Base-by-base conservation (phyloP, 2,113 vertebrate genomes). In the Strix aluco region DNA sequence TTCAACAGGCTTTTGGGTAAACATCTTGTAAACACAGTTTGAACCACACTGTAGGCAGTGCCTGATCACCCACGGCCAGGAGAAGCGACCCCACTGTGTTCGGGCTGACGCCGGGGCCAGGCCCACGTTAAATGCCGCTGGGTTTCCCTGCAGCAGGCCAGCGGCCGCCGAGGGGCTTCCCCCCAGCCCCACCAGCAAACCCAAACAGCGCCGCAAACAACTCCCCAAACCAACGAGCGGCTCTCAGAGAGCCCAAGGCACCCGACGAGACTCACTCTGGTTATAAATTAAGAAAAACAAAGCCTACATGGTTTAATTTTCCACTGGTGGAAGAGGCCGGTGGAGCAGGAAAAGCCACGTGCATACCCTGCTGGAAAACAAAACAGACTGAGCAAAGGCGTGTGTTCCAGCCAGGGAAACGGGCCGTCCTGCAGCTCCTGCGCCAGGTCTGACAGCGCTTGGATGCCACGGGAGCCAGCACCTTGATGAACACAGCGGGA, bases 361-460 rank as follows among this genome's bases (percentile, higher is more conserved):
- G 36, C 2, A 1, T 5, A 14, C 7, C 29, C 44, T 47, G 57
- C 38, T 0, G 1, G 27, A 12, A 71, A 74, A 61, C 27, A 2
- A 23, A n/a, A 3, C 13, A 8, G 74, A 58, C 32, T 3, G 22
- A n/a, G 61, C 42, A 44, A 77, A 73, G 49, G 26, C 49, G 5
- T 1, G 3, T 1, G 55, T 5, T 8, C 47, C 0, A 2, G 40
- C 17, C 5, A 1, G 26, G 52, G 34, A 52, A 81, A 65, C 0
- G 2, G 72, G 61, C 27, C 0, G 1, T 6, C 26, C 44, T 11
- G 42, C 3, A 1, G 34, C 55, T 40, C 58, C 36, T 3, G 5
- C 1, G 27, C 7, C 29, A 38, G 27, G 23, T 40, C 3, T 23
- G 54, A 36, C 34, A 47, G 49, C 5, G 2, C 44, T 8, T 10